phyloP scores from a whole-genome alignment of 1,140 invertebrate genomes.

The Trichogramma pretiosum region DNA sequence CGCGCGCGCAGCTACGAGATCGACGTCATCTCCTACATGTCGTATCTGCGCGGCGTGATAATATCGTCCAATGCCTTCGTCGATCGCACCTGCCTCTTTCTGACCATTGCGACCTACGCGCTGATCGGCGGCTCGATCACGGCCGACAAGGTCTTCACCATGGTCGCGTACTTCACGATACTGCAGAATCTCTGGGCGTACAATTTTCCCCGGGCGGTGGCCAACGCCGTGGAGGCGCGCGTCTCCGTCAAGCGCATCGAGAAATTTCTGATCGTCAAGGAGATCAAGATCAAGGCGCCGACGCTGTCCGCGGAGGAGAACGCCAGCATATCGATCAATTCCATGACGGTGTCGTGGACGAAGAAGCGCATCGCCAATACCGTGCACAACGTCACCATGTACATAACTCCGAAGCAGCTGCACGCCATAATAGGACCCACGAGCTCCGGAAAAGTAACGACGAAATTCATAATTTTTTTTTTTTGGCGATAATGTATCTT shows the following conservation, averaged over 20 bases:
- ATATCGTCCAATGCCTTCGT: constrained; percentile 56
- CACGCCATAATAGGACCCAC: constrained; percentile 72
- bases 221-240: constrained; percentile 49
- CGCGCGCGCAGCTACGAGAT: constrained; percentile 57
- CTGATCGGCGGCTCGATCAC: constrained; percentile 53
- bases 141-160: constrained; percentile 62
- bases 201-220: constrained; percentile 58
- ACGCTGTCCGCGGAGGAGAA: constrained; percentile 14
- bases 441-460: constrained; percentile 65
- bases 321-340: constrained; percentile 40
- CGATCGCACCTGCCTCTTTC: constrained; percentile 62
- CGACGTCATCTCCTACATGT: constrained; percentile 55
- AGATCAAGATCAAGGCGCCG: constrained; percentile 17
- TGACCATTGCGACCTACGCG: constrained; percentile 62
- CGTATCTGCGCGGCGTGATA: constrained; percentile 64
- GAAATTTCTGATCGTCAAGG: constrained; percentile 26
- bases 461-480: constrained; percentile 30
- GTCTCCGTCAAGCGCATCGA: constrained; percentile 56
- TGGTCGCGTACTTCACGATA: constrained; percentile 65
- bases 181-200: constrained; percentile 65
- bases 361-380: constrained; percentile 42
- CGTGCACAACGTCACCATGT: constrained; percentile 55
- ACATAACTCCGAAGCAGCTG: constrained; percentile 56
- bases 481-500: too few species aligned
- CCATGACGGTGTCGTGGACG: constrained; percentile 54